Percentiles rank a stretch among this genome's conserved stretches.
phyloP scores from a whole-genome alignment of 2,113 vertebrate genomes.

The Channa maculata region DNA sequence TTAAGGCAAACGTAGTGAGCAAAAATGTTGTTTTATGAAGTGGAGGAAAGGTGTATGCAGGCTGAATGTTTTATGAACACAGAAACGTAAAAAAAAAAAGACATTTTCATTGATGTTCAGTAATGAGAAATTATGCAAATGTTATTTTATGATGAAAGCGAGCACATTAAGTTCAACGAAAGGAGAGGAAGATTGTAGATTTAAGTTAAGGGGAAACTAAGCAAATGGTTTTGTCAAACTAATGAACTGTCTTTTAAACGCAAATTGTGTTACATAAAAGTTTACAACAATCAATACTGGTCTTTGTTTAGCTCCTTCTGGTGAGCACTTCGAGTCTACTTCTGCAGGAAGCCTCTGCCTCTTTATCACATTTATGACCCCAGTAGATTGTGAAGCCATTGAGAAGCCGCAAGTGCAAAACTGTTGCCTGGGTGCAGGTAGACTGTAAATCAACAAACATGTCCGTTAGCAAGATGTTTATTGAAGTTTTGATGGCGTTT shows the following conservation, averaged over 20 bases:
- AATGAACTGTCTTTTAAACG: constrained; percentile 17
- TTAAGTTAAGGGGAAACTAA: background rate
- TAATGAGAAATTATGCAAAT: background rate
- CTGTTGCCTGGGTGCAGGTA: background rate
- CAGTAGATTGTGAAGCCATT: background rate
- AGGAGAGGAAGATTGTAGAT: background rate
- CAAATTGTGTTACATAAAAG: constrained; percentile 10
- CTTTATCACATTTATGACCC: constrained; percentile 1
- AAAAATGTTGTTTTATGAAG: background rate
- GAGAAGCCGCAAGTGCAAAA: background rate
- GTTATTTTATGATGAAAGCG: background rate
- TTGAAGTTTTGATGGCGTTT: background rate
- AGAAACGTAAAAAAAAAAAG: too few species aligned
- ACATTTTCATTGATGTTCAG: background rate
- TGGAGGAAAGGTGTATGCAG: background rate
- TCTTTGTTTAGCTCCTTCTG: background rate
- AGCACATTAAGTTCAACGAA: background rate
- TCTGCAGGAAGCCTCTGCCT: background rate
- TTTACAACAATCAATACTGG: constrained; percentile 6
- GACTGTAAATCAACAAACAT: constrained; percentile 2
- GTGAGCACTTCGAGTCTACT: background rate
- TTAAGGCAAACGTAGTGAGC: background rate
- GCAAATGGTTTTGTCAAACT: constrained; percentile 7
- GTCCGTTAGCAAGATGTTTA: background rate
- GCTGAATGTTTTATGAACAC: too few species aligned